Evolutionary conservation across 2,888 invertebrate genomes (phyloP).

Genomic region (Noctua janthe): DNA sequence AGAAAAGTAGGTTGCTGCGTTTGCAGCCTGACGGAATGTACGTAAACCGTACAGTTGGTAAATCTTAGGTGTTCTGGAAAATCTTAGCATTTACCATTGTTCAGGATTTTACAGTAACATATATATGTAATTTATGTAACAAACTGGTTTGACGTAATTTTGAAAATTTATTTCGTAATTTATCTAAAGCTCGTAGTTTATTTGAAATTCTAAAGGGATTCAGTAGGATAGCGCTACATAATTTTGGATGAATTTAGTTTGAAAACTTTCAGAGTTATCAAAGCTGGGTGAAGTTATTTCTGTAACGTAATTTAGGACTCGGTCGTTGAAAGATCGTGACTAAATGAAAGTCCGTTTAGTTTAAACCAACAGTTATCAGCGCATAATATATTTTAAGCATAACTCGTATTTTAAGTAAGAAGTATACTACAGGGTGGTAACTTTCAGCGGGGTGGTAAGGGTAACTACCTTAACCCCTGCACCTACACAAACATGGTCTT

Average conservation of each 20-base stretch:
- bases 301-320: conserved; percentile 38
- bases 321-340: conserved; percentile 33
- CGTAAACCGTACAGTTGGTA: no score
- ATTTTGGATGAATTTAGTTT: conserved; percentile 50
- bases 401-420: background rate
- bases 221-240: conserved; percentile 20
- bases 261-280: conserved; percentile 49
- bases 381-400: background rate
- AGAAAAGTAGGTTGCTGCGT: no score
- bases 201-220: conserved; percentile 35
- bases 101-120: background rate
- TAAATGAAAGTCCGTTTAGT: conserved; percentile 21
- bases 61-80: background rate
- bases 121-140: conserved; percentile 22
- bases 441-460: no score
- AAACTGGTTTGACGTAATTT: conserved; percentile 18
- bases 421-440: background rate
- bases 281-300: conserved; percentile 49
- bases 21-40: no score
- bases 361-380: conserved; percentile 15
- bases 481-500: no score
- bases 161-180: conserved; percentile 38
- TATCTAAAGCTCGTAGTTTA: conserved; percentile 29
- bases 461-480: no score
- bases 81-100: background rate